Percentiles rank a stretch among this genome's conserved stretches.
These are phyloP conservation scores for Vidua chalybeata DNA, from an alignment of 2,113 vertebrate species.

Conservation along the genomic window DNA sequence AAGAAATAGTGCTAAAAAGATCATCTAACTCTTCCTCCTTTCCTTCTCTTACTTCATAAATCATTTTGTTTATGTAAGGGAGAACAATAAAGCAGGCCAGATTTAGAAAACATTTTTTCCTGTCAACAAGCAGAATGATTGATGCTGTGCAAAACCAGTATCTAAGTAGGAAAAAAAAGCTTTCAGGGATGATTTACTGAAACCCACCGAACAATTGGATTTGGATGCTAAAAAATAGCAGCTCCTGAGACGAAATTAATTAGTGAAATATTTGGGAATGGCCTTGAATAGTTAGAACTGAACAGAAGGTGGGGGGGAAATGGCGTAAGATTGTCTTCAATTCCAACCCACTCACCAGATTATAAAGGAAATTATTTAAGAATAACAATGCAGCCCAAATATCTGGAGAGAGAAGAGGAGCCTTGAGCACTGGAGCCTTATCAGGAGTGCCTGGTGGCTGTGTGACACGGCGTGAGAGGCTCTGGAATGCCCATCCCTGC, in stretches of 20 bases:
- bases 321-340: not conserved
- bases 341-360: not conserved
- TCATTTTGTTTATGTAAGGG: conserved; percentile 59
- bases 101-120: conserved; percentile 53
- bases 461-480: not conserved
- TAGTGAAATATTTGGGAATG: conserved; percentile 1
- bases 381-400: not conserved
- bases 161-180: not conserved
- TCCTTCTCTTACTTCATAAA: conserved; percentile 39
- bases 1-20: not conserved
- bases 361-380: not conserved
- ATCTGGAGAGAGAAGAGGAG: not conserved
- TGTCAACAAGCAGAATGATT: conserved; percentile 49
- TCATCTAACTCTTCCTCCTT: not conserved
- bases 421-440: not conserved
- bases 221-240: not conserved
- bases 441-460: not conserved
- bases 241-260: not conserved
- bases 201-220: not conserved
- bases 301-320: not conserved
- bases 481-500: not conserved
- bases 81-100: conserved; percentile 41
- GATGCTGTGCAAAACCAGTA: conserved; percentile 40
- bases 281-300: not conserved
- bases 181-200: conserved; percentile 56